Percentiles rank a stretch among this genome's conserved stretches.
These are phyloP conservation scores for Portevinia maculata DNA, from an alignment of 2,888 invertebrate species.

Conservation along the genomic window DNA sequence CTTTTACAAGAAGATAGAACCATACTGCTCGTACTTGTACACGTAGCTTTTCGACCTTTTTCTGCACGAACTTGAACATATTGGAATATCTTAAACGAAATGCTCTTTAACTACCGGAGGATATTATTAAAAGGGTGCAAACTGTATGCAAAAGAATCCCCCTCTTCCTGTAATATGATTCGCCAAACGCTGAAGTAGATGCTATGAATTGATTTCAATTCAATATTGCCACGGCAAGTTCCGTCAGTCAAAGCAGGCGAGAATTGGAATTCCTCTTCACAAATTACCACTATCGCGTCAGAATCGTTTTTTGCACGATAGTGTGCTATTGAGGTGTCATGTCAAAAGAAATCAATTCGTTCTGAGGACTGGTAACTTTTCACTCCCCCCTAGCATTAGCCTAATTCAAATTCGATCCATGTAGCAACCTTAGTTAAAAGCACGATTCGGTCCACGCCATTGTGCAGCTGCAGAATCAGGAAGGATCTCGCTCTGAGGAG, in stretches of 20 bases:
- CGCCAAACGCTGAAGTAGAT: slow-evolving; percentile 17
- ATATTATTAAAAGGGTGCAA: slow-evolving; percentile 1
- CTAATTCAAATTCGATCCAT: slow-evolving; percentile 50
- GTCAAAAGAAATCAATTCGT: slow-evolving; percentile 60
- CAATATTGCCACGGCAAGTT: slow-evolving; percentile 22
- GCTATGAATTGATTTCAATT: slow-evolving; percentile 51
- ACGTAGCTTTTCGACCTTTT: slow-evolving; percentile 39
- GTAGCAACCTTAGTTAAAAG: slow-evolving; percentile 31
- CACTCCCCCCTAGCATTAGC: background rate
- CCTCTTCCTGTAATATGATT: slow-evolving; percentile 3
- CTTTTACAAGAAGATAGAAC: slow-evolving; percentile 1
- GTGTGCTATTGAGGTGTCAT: slow-evolving; percentile 14
- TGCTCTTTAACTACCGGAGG: slow-evolving; percentile 27
- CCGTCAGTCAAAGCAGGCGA: slow-evolving; percentile 12
- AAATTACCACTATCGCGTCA: background rate
- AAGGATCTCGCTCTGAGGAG: slow-evolving; percentile 8
- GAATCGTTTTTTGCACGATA: slow-evolving; percentile 23
- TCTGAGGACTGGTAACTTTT: background rate
- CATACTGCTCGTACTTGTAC: background rate
- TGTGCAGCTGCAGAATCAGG: slow-evolving; percentile 33
- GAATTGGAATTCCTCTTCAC: background rate
- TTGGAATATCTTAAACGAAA: slow-evolving; percentile 48
- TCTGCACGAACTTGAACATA: slow-evolving; percentile 53
- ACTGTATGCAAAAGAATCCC: slow-evolving; percentile 25
- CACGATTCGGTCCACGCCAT: slow-evolving; percentile 39